Evolutionary conservation across 2,888 invertebrate genomes (phyloP).

Genomic region (Aquatica leii): DNA sequence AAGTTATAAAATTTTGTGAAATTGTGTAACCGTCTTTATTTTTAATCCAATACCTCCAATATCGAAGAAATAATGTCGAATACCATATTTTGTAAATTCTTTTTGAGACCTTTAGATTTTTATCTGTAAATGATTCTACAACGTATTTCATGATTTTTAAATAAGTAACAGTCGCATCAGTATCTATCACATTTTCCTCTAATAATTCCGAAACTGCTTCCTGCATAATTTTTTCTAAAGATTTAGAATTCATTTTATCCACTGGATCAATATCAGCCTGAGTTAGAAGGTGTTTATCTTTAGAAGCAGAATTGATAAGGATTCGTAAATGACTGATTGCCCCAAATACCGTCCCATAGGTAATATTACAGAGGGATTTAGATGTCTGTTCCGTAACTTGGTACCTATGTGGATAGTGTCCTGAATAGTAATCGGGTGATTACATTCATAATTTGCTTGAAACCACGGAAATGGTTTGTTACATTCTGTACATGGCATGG

Average conservation of each 20-base stretch:
- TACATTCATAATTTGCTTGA: constrained; percentile 1
- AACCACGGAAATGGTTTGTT: neutral
- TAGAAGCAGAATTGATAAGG: neutral
- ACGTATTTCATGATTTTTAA: neutral
- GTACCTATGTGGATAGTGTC: neutral
- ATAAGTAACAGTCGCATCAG: neutral
- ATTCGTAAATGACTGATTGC: neutral
- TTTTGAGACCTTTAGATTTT: no score
- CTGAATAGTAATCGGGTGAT: neutral
- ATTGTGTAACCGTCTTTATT: no score
- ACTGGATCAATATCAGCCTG: neutral
- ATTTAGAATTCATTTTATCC: neutral
- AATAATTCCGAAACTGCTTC: neutral
- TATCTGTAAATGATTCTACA: no score
- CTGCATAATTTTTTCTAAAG: neutral
- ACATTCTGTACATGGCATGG: neutral
- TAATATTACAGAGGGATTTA: neutral
- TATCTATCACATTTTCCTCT: neutral
- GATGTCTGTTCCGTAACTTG: neutral
- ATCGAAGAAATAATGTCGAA: no score
- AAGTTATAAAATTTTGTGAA: no score
- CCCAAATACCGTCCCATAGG: neutral
- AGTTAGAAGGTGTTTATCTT: neutral
- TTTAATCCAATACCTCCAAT: no score
- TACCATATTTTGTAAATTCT: no score